Conservation (phyloP, 2,888 invertebrate species). For the Hypercompe scribonia region DNA sequence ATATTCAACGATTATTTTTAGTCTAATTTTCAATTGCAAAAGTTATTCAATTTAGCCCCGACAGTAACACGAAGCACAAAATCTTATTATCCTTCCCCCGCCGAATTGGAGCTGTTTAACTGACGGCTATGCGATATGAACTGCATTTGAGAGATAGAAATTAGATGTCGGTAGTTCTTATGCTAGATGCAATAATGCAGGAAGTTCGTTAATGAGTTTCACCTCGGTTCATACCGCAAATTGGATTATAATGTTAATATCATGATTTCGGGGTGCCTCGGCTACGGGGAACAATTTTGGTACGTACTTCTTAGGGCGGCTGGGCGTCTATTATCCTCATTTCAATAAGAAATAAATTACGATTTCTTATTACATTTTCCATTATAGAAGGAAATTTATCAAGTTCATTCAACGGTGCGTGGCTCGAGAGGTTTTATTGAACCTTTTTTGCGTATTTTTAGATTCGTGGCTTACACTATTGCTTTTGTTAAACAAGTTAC, state of each 20-base stretch:
- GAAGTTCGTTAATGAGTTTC: constrained; percentile 82
- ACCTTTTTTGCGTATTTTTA: constrained; percentile 61
- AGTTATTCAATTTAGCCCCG: constrained; percentile 70
- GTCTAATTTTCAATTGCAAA: constrained; percentile 46
- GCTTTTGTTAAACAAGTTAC: constrained; percentile 11
- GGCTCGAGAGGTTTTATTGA: constrained; percentile 75
- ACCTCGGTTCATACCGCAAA: constrained; percentile 78
- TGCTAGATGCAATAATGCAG: constrained; percentile 81
- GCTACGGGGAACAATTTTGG: constrained; percentile 76
- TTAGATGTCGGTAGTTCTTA: constrained; percentile 62
- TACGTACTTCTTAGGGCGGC: constrained; percentile 72
- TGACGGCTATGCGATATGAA: constrained; percentile 66
- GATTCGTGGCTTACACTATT: constrained; percentile 23
- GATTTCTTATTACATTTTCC: constrained; percentile 85
- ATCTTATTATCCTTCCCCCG: constrained; percentile 68
- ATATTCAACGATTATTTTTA: constrained; percentile 42
- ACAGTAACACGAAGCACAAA: constrained; percentile 70
- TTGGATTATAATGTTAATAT: constrained; percentile 85
- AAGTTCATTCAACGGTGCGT: constrained; percentile 77
- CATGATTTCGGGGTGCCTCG: constrained; percentile 71
- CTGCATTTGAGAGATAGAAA: constrained; percentile 70
- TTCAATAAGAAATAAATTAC: constrained; percentile 87
- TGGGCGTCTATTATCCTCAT: constrained; percentile 82
- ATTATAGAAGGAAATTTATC: constrained; percentile 81
- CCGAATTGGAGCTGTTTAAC: constrained; percentile 60